Conservation (phyloP, 2,113 vertebrate genomes). For the Jacana jacana region DNA sequence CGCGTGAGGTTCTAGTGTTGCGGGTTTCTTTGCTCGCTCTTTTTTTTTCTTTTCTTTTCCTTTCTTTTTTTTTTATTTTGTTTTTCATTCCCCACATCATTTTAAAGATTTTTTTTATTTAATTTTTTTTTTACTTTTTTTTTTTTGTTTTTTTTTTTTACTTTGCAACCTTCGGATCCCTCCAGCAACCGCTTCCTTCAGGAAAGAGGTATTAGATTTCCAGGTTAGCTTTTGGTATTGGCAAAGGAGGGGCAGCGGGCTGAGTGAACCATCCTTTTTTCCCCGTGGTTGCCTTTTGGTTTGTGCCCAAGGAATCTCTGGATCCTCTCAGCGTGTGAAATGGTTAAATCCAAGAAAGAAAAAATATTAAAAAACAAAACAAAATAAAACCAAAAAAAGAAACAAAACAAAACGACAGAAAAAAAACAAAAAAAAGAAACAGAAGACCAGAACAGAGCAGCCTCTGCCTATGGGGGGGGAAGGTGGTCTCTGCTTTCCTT, state of each 20-base stretch:
- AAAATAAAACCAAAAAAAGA: not conserved
- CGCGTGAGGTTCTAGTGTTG: conserved; percentile 76
- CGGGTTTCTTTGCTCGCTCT: conserved; percentile 53
- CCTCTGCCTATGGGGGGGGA: conserved; percentile 32
- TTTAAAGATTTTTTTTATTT: not conserved
- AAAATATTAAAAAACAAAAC: not conserved
- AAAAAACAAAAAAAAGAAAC: not conserved
- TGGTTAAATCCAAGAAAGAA: conserved; percentile 49
- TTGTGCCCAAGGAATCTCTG: conserved; percentile 70
- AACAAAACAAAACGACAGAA: not conserved
- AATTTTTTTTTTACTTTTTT: not conserved
- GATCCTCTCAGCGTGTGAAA: conserved; percentile 68
- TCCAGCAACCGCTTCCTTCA: not conserved
- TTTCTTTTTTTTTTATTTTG: too few species aligned
- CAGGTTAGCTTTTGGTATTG: conserved; percentile 74
- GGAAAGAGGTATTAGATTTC: conserved; percentile 72
- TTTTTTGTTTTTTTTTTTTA: not conserved
- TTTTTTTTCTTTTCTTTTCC: not conserved
- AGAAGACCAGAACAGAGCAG: conserved; percentile 63
- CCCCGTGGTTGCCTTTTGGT: conserved; percentile 70
- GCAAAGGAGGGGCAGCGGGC: conserved; percentile 58
- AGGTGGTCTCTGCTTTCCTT: conserved; percentile 46
- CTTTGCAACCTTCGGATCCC: not conserved
- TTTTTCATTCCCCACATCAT: not conserved
- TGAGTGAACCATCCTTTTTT: conserved; percentile 65